Evolutionary conservation across 2,888 invertebrate genomes (phyloP).

Genomic region (Troides aeacus): DNA sequence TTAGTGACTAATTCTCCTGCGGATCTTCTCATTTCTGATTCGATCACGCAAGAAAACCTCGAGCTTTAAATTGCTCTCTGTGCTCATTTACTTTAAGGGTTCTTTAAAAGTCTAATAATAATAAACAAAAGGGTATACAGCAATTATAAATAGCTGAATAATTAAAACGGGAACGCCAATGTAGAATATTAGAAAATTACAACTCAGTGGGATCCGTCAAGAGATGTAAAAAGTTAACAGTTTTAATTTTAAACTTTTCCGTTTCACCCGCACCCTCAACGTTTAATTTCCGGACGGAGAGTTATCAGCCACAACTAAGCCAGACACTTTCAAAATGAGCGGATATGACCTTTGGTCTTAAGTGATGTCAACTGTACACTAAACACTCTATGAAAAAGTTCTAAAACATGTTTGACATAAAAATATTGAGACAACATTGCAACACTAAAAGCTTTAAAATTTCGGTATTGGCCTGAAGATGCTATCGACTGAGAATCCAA

Average conservation of each 20-base stretch:
- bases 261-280: constrained; percentile 57
- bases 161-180: background rate
- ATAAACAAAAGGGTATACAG: background rate
- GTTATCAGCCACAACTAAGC: constrained; percentile 65
- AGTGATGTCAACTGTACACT: constrained; percentile 41
- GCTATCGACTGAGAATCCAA: too few relatives aligned
- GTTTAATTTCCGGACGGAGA: constrained; percentile 71
- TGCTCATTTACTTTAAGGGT: too few relatives aligned
- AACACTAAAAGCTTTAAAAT: too few relatives aligned
- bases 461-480: too few relatives aligned
- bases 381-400: background rate
- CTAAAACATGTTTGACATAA: background rate
- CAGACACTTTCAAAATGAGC: constrained; percentile 52
- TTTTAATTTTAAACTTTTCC: constrained; percentile 71
- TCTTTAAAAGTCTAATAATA: too few relatives aligned
- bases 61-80: too few relatives aligned
- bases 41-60: too few relatives aligned
- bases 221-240: constrained; percentile 56
- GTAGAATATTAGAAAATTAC: constrained; percentile 24
- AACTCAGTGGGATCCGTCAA: constrained; percentile 56
- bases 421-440: too few relatives aligned
- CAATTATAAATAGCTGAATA: background rate
- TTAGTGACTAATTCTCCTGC: too few relatives aligned
- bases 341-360: constrained; percentile 39
- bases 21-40: too few relatives aligned